Percentiles rank a stretch among this genome's conserved stretches.
Evolutionary conservation across 2,113 vertebrate genomes (phyloP).

Genomic region (Larimichthys polyactis): DNA sequence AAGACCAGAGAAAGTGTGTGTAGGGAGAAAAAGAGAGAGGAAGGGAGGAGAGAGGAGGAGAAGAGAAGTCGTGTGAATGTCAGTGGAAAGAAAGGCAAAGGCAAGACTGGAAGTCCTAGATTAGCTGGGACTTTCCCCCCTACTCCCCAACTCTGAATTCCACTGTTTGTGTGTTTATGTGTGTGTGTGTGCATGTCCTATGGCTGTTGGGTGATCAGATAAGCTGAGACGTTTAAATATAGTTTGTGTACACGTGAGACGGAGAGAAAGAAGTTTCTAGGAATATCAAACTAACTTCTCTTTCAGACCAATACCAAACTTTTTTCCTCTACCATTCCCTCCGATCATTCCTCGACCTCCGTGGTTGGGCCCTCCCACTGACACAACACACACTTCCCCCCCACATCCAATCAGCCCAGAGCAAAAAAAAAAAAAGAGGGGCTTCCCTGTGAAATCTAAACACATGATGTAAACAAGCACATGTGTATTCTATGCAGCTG

Average conservation of each 20-base stretch:
- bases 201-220: constrained; percentile 17
- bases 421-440: constrained; percentile 5
- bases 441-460: constrained; percentile 55
- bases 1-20: constrained; percentile 57
- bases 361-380: constrained; percentile 12
- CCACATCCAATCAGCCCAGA: constrained; percentile 43
- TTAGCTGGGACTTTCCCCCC: constrained; percentile 79
- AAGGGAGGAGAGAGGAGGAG: constrained; percentile 14
- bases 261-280: background rate
- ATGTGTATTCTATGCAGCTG: constrained; percentile 48
- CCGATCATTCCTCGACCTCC: constrained; percentile 39
- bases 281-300: constrained; percentile 5
- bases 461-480: constrained; percentile 59
- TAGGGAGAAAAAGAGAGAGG: background rate
- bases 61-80: constrained; percentile 48
- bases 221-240: constrained; percentile 19
- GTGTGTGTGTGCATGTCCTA: background rate
- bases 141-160: constrained; percentile 53
- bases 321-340: constrained; percentile 5
- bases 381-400: constrained; percentile 17
- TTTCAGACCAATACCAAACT: background rate
- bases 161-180: constrained; percentile 31
- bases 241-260: background rate
- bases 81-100: constrained; percentile 62
- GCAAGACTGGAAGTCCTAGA: constrained; percentile 65